Percentiles rank a stretch among this genome's conserved stretches.
These are phyloP conservation scores for Callospermophilus lateralis DNA, from an alignment of 2,113 vertebrate genomes.

Conservation along the genomic window DNA sequence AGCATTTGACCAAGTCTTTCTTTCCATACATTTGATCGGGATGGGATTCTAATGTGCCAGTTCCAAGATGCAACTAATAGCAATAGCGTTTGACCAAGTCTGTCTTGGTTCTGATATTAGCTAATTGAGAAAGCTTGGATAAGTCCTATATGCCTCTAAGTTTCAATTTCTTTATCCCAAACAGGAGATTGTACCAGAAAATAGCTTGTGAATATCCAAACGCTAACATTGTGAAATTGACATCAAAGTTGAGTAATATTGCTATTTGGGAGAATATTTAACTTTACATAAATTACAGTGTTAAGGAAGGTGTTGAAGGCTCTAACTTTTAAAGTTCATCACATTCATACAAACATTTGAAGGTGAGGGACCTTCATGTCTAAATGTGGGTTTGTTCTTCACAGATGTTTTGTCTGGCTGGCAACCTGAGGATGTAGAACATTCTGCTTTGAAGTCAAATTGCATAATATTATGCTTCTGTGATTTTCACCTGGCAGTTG, in stretches of 20 bases:
- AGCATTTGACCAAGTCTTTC: not conserved
- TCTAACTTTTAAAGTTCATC: slow-evolving; percentile 30
- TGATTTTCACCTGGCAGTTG: slow-evolving; percentile 72
- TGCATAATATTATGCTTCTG: slow-evolving; percentile 52
- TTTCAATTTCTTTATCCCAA: slow-evolving; percentile 33
- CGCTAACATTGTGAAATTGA: not conserved
- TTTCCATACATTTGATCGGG: not conserved
- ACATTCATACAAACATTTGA: not conserved
- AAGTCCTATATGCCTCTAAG: not conserved
- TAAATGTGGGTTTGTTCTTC: slow-evolving; percentile 18
- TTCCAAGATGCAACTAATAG: not conserved
- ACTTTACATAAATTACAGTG: not conserved
- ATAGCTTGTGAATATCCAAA: not conserved
- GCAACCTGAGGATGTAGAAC: slow-evolving; percentile 38
- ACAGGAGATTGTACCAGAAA: not conserved
- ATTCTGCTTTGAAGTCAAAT: slow-evolving; percentile 62
- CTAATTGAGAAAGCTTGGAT: not conserved
- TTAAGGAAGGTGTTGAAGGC: not conserved
- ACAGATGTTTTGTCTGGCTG: slow-evolving; percentile 56
- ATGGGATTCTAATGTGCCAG: not conserved
- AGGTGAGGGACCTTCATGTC: not conserved
- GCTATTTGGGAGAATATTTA: not conserved
- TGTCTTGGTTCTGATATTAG: not conserved
- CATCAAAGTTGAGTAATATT: not conserved
- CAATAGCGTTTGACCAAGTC: not conserved